Evolutionary conservation across 2,888 invertebrate genomes (phyloP).

Genomic region (Sinotaia quadrata): DNA sequence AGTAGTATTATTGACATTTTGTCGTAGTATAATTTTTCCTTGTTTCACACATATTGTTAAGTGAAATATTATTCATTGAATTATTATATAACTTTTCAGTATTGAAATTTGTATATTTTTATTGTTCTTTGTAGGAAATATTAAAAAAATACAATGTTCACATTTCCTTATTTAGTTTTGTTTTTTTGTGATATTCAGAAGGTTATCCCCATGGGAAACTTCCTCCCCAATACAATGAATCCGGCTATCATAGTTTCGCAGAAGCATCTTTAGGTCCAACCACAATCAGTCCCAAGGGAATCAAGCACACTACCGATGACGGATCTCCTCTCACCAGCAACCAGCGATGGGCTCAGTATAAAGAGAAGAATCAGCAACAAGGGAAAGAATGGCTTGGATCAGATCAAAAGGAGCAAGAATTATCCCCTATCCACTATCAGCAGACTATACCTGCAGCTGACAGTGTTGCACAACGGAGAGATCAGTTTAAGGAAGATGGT

Average conservation of each 20-base stretch:
- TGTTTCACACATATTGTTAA: too few relatives aligned
- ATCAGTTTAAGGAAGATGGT: slow-evolving; percentile 21
- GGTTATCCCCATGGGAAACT: slow-evolving; percentile 26
- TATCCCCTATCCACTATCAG: background rate
- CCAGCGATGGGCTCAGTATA: slow-evolving; percentile 71
- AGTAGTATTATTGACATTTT: too few relatives aligned
- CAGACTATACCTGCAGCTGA: background rate
- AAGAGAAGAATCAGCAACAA: slow-evolving; percentile 55
- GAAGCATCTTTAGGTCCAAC: slow-evolving; percentile 36
- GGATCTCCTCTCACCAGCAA: slow-evolving; percentile 55
- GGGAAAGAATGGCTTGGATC: background rate
- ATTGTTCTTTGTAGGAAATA: too few relatives aligned
- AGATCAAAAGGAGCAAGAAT: slow-evolving; percentile 28
- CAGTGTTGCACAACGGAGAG: slow-evolving; percentile 37
- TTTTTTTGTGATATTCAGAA: slow-evolving; percentile 10
- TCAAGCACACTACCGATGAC: slow-evolving; percentile 14
- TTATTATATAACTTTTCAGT: too few relatives aligned
- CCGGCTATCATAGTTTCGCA: slow-evolving; percentile 48
- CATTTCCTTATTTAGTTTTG: too few relatives aligned
- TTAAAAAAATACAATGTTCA: too few relatives aligned
- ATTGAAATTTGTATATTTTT: too few relatives aligned
- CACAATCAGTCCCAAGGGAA: slow-evolving; percentile 28
- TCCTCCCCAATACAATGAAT: slow-evolving; percentile 40
- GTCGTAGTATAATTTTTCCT: too few relatives aligned
- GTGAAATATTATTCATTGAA: too few relatives aligned